Conservation (phyloP, 2,113 vertebrate species). For the Eurypyga helias region DNA sequence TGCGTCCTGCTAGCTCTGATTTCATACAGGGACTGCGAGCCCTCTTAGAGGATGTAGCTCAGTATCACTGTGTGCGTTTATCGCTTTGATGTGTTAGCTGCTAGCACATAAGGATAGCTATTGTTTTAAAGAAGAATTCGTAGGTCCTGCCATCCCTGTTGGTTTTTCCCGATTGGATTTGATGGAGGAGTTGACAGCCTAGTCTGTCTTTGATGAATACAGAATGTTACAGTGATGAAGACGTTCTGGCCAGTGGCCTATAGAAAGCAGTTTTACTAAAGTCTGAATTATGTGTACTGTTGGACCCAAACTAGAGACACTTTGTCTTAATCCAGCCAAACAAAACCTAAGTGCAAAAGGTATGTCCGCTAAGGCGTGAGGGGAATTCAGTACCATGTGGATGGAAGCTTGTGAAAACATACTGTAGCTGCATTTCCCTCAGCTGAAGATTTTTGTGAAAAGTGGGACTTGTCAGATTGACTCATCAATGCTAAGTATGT, state of each 20-base stretch:
- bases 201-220: too few relatives aligned
- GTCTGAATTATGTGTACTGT: background rate
- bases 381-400: background rate
- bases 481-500: background rate
- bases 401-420: background rate
- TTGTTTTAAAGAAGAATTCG: background rate
- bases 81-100: background rate
- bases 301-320: background rate
- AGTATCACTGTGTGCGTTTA: background rate
- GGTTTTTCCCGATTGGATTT: background rate
- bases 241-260: background rate
- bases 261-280: background rate
- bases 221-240: background rate
- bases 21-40: background rate
- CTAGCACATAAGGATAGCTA: background rate
- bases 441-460: background rate
- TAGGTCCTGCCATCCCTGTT: background rate
- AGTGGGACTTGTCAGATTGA: background rate
- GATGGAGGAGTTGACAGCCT: background rate
- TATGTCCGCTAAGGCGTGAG: background rate
- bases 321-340: background rate
- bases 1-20: background rate
- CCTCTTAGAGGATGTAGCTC: background rate
- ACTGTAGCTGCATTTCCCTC: background rate
- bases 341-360: background rate